Evolutionary conservation across 2,113 vertebrate genomes (phyloP).

Genomic region (Rhinolophus sinicus): DNA sequence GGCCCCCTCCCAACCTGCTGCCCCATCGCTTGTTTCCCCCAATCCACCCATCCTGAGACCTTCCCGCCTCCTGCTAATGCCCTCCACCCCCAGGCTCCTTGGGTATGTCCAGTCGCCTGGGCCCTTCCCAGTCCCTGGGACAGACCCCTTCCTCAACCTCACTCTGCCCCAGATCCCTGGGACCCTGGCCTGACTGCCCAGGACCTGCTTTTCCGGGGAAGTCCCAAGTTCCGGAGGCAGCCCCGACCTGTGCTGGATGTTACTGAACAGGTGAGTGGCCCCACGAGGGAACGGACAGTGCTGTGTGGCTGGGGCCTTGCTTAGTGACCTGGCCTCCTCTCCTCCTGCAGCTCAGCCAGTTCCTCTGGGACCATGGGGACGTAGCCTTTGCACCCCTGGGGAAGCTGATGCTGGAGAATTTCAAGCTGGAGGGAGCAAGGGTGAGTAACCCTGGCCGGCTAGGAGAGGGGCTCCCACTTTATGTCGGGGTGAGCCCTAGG

Average conservation of each 20-base stretch:
- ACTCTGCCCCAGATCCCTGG: slow-evolving; percentile 68
- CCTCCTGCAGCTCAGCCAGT: slow-evolving; percentile 86
- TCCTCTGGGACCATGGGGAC: slow-evolving; percentile 84
- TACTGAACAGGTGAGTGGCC: slow-evolving; percentile 71
- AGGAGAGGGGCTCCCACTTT: neutral
- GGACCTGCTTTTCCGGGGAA: slow-evolving; percentile 75
- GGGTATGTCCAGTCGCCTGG: neutral
- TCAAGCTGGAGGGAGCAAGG: slow-evolving; percentile 78
- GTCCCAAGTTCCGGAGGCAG: neutral
- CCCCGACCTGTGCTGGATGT: slow-evolving; percentile 58
- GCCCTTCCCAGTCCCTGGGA: neutral
- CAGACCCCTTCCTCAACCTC: neutral
- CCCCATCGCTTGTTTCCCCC: accelerated
- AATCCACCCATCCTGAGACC: accelerated
- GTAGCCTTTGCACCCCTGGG: slow-evolving; percentile 88
- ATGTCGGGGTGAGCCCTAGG: accelerated
- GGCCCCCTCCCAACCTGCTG: neutral
- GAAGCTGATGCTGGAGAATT: slow-evolving; percentile 83
- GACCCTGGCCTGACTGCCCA: slow-evolving; percentile 65
- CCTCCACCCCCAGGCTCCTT: neutral
- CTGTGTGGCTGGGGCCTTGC: accelerated
- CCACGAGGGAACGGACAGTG: accelerated
- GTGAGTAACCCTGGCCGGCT: neutral
- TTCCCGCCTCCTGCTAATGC: too few relatives aligned
- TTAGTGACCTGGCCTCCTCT: neutral